Base-by-base conservation (phyloP, 2,888 invertebrate genomes). In the Malacosoma neustria region DNA sequence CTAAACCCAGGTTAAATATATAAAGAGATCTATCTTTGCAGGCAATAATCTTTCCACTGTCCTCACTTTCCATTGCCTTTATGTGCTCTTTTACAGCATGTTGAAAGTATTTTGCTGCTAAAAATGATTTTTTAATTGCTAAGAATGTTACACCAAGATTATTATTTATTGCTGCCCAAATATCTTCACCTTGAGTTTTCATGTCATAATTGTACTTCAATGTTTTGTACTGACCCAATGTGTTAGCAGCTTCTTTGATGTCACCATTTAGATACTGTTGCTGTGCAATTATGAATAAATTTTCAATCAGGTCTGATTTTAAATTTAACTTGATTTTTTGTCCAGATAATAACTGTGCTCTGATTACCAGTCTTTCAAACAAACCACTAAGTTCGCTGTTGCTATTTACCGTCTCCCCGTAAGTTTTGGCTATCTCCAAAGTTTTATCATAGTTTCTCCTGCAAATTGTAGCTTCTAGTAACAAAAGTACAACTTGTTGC, bases 1-100 rank as follows among this genome's bases (percentile, higher is more conserved):
- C 90, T 37, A 98, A 88, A 0, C 96, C 97, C 49, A 95, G 82
- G 77, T 96, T 97, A 67, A 93, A 95, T 64, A 94, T 89, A 61
- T 90, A 90, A 13, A 94, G 66, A 0, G 92, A 90, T 49, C 86
- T 61, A 35, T 87, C 87, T 48, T 71, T 72, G 46, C 84, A 79
- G 4, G 71, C 66, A 43, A 79, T 79, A 29, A 85, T 52, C 38
- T 69, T 66, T 34, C 77, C 73, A 55, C 76, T 75, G 14, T 81
- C 80, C 13, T 76, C 72, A 66, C 63, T 72, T 36, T 82, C 80
- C 63, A 76, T 72, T 1, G 73, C 75, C 49, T 69, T 77, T 37
- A 84, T 82, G 47, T 94, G 93, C 70, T 93, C 92, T 59, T 91
- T 89, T 3, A 95, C 73, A 34, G 95, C 94, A 73, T 91, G 90